Conservation (phyloP, 2,113 vertebrate genomes). For the Ctenomys sociabilis region DNA sequence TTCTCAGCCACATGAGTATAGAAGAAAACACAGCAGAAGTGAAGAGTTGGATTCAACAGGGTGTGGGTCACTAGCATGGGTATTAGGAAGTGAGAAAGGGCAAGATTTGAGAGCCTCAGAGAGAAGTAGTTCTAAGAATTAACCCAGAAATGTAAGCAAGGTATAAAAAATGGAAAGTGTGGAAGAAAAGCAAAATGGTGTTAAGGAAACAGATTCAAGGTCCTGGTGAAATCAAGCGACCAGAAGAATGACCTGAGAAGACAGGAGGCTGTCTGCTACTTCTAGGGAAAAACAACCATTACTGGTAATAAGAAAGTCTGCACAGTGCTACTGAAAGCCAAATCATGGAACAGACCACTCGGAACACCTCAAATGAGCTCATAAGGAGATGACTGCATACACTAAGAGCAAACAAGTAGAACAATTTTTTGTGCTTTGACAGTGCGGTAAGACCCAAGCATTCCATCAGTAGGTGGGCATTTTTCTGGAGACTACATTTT, state of each 20-base stretch:
- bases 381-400: not conserved
- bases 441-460: not conserved
- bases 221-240: not conserved
- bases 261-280: not conserved
- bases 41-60: not conserved
- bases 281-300: not conserved
- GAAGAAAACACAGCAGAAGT: not conserved
- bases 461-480: not conserved
- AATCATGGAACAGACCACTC: not conserved
- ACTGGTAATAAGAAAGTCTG: not conserved
- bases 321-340: not conserved
- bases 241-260: not conserved
- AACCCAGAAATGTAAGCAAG: not conserved
- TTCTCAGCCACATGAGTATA: not conserved
- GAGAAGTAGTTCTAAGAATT: not conserved
- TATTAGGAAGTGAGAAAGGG: not conserved
- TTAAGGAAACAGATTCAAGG: not conserved
- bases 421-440: not conserved
- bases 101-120: not conserved
- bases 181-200: not conserved
- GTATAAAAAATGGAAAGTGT: not conserved
- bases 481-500: not conserved
- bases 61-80: not conserved
- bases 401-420: not conserved
- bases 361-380: not conserved